Evolutionary conservation across 2,888 invertebrate species (phyloP).

Genomic region (Rhaphigaster nebulosa): DNA sequence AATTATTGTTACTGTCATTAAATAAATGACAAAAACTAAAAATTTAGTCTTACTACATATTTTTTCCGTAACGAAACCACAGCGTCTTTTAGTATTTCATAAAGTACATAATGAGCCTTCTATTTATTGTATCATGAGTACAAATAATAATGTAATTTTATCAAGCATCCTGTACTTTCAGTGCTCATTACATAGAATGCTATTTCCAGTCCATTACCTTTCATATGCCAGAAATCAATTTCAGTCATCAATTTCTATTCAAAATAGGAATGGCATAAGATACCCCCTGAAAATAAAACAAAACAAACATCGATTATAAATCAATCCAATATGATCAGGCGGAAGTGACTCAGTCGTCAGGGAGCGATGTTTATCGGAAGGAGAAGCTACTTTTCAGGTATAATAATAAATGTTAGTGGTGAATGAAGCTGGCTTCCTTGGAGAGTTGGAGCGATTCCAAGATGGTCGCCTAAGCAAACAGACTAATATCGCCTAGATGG

Average conservation of each 20-base stretch:
- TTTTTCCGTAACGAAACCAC: too few relatives aligned
- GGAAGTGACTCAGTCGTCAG: background rate
- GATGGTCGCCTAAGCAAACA: slow-evolving; percentile 37
- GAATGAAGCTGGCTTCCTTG: slow-evolving; percentile 49
- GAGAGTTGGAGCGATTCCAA: slow-evolving; percentile 25
- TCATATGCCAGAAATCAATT: background rate
- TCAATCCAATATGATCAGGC: background rate
- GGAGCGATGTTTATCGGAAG: slow-evolving; percentile 16
- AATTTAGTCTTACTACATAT: too few relatives aligned
- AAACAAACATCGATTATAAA: slow-evolving; percentile 6
- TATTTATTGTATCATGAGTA: background rate
- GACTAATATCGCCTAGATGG: slow-evolving; percentile 55
- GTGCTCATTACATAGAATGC: too few relatives aligned
- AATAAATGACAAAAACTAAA: too few relatives aligned
- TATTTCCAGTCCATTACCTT: background rate
- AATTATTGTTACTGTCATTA: too few relatives aligned
- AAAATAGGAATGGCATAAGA: background rate
- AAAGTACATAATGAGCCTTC: too few relatives aligned
- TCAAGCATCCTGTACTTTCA: background rate
- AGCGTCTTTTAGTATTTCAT: too few relatives aligned
- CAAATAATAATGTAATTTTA: background rate
- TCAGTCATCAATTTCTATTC: background rate
- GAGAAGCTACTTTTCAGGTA: slow-evolving; percentile 32
- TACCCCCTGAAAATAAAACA: background rate
- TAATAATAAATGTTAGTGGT: slow-evolving; percentile 39